Conservation (phyloP, 2,888 invertebrate genomes). For the Lymantria dispar region DNA sequence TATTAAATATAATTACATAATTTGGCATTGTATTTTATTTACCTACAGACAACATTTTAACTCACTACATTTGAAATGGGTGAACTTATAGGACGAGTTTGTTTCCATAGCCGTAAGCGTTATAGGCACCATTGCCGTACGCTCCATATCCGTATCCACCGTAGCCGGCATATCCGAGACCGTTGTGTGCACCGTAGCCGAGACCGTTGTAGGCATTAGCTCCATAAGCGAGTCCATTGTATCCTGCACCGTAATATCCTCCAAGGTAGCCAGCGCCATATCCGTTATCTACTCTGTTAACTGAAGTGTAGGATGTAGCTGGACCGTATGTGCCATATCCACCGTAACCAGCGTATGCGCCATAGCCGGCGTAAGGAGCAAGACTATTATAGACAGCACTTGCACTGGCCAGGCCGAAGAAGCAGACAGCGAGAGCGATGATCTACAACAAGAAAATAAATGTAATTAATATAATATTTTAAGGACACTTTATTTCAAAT, state of each 20-base stretch:
- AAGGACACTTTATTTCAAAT: not conserved
- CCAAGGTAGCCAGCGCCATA: not conserved
- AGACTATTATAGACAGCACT: slow-evolving; percentile 13
- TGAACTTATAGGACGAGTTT: no score
- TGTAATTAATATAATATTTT: not conserved
- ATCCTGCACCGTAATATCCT: no score
- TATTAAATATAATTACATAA: no score
- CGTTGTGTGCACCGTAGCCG: slow-evolving; percentile 10
- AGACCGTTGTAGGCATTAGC: slow-evolving; percentile 16
- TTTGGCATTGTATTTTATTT: no score
- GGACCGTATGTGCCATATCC: slow-evolving; percentile 8
- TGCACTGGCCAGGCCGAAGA: slow-evolving; percentile 49
- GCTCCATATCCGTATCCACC: slow-evolving; percentile 21
- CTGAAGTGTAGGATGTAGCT: not conserved
- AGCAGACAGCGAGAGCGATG: slow-evolving; percentile 43
- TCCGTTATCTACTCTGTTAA: not conserved
- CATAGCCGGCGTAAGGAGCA: slow-evolving; percentile 13
- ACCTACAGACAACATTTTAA: no score
- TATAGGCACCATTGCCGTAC: slow-evolving; percentile 14
- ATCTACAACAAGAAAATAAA: slow-evolving; percentile 35
- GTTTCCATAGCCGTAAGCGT: slow-evolving; percentile 14
- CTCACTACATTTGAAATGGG: no score
- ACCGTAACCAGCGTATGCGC: slow-evolving; percentile 15
- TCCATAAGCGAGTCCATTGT: no score
- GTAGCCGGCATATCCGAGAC: slow-evolving; percentile 2